A percentile compares a stretch with the other conserved stretches of the same genome.
These are phyloP conservation scores for Corythornis cristatus DNA, from an alignment of 2,113 vertebrate genomes.

Conservation along the genomic window DNA sequence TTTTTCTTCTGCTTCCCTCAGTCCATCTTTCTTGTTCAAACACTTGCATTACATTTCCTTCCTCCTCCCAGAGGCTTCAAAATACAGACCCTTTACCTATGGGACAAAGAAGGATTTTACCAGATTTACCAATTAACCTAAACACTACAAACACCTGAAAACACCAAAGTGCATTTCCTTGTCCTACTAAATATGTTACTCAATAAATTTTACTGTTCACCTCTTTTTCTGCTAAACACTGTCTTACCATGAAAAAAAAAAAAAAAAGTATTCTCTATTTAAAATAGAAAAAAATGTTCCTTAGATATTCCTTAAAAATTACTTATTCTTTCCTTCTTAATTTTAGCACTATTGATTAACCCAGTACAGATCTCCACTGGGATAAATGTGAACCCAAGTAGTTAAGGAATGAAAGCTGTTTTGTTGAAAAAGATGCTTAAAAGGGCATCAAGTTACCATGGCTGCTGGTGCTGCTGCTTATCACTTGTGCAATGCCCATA, in stretches of 20 bases:
- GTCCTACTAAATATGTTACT: neutral
- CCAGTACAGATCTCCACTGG: neutral
- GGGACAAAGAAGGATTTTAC: neutral
- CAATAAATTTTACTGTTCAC: neutral
- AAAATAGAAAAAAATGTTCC: neutral
- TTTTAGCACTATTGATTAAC: neutral
- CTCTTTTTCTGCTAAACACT: neutral
- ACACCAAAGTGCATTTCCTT: neutral
- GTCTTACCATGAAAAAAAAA: neutral
- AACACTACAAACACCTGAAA: neutral
- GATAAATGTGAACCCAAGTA: neutral
- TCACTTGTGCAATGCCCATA: neutral
- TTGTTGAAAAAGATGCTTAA: neutral
- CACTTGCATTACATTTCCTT: neutral
- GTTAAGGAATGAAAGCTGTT: neutral
- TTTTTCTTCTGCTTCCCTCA: neutral
- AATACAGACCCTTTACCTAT: rapidly evolving
- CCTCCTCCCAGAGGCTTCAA: neutral
- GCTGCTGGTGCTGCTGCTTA: neutral
- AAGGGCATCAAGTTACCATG: neutral
- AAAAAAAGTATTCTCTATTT: neutral
- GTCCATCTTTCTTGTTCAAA: neutral
- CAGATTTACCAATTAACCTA: neutral
- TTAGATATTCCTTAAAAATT: neutral
- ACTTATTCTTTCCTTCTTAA: neutral